A percentile compares a stretch with the other conserved stretches of the same genome.
These are phyloP conservation scores for Brotula barbata DNA, from an alignment of 2,797 vertebrate genomes.

Conservation along the genomic window DNA sequence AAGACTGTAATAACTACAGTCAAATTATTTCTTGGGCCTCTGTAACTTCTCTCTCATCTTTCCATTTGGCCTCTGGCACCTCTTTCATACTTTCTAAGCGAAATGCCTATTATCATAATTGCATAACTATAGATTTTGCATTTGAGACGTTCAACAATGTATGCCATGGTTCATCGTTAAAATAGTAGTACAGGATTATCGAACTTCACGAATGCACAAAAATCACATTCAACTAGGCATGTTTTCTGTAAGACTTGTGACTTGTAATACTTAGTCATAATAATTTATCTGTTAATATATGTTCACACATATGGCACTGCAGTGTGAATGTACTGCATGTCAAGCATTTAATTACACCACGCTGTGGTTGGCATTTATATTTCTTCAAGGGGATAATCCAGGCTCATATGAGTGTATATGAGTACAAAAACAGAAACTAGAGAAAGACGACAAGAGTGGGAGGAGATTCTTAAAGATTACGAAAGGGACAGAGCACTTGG, in stretches of 20 bases:
- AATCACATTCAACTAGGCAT: conserved; percentile 30
- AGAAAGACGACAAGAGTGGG: conserved; percentile 7
- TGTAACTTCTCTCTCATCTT: conserved; percentile 59
- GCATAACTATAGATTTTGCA: conserved; percentile 47
- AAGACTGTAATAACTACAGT: conserved; percentile 69
- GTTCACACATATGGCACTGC: conserved; percentile 17
- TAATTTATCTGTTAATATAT: too few species aligned
- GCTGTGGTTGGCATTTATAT: conserved; percentile 23
- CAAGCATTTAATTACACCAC: conserved; percentile 17
- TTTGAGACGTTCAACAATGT: conserved; percentile 47
- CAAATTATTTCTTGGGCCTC: conserved; percentile 66
- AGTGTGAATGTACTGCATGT: conserved; percentile 2
- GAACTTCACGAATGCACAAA: conserved; percentile 30
- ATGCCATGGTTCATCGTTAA: conserved; percentile 40
- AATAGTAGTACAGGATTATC: conserved; percentile 44
- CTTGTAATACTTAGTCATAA: too few species aligned
- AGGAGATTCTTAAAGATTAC: conserved; percentile 12
- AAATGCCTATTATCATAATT: conserved; percentile 67
- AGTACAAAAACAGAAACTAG: neutral
- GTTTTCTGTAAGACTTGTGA: conserved; percentile 28
- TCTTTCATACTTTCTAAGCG: conserved; percentile 58
- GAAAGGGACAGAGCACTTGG: conserved; percentile 32
- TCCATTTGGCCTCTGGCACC: conserved; percentile 46
- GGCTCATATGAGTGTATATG: too few species aligned
- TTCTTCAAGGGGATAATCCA: conserved; percentile 18